Evolutionary conservation across 2,797 vertebrate genomes (phyloP), one percentile per base, ranked within the genome.

Genomic region (Esox lucius): DNA sequence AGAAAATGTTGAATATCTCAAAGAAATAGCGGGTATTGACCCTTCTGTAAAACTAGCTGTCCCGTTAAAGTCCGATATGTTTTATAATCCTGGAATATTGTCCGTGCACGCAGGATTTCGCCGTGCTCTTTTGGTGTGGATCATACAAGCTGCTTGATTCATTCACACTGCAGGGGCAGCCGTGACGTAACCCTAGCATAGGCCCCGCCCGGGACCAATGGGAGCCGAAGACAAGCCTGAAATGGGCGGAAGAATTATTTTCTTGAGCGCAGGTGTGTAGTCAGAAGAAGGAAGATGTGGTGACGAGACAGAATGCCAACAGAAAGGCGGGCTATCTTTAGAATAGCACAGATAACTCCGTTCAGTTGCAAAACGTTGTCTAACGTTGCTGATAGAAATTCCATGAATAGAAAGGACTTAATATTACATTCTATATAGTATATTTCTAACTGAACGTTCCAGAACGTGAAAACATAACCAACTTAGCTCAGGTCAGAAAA

Each of bases 151-250:
- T 87, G 88, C 94, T 92, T 90, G 92, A 94, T 97, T 96, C 97
- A 97, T 97, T 96, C 95, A 95, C 95, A 94, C 94, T 96, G 96
- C 96, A 94, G 96, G 95, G 93, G 94, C 91, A 88, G 90, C 71
- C 86, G 89, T 96, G 96, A 97, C 96, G 96, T 96, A 95, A 95
- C 76, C 88, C 83, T 91, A 90, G 83, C 94, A 92, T 86, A 94
- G 88, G 85, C 90, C 86, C 85, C 80, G 68, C 85, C 74, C 83
- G 53, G 15, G 77, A 86, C 95, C 94, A 92, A 94, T 93, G 51
- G 82, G 86, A 89, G 79, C 2, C 84, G 79, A 73, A 78, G 77
- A 79, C 79, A 70, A 70, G 79, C 81, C n/a, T 75, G 72, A 17
- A 31, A 24, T 76, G 78, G n/a, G 79, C 74, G 72, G 87, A 84